Evolutionary conservation across 2,888 invertebrate species (phyloP).

Genomic region (Formica aserva): DNA sequence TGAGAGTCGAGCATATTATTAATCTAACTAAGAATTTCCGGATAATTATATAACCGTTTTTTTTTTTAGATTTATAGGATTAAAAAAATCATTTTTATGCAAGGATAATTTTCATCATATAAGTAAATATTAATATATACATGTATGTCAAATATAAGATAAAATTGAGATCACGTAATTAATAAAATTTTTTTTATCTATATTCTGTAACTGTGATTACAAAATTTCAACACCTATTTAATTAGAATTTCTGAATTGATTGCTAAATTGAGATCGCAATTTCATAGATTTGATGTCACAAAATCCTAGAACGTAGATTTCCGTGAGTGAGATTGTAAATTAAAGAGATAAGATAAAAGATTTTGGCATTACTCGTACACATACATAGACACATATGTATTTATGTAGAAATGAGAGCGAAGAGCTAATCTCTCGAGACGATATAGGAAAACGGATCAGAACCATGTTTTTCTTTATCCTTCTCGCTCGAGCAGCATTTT

Average conservation of each 20-base stretch:
- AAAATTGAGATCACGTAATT: background rate
- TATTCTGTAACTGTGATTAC: background rate
- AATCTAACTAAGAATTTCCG: background rate
- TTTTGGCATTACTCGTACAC: background rate
- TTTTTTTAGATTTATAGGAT: background rate
- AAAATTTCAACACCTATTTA: background rate
- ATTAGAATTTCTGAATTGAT: background rate
- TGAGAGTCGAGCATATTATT: background rate
- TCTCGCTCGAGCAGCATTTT: background rate
- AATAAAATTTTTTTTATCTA: background rate
- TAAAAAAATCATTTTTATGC: background rate
- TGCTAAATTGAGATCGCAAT: background rate
- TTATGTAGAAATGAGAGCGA: background rate
- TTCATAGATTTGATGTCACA: background rate
- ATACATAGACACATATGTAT: background rate
- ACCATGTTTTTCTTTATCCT: constrained; percentile 22
- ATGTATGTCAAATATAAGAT: background rate
- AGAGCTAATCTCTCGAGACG: constrained; percentile 16
- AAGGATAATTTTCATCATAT: background rate
- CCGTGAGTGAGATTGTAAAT: background rate
- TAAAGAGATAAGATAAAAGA: background rate
- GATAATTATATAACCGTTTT: background rate
- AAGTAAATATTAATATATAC: background rate
- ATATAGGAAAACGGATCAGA: background rate
- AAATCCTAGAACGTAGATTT: background rate